Conservation (phyloP, 2,797 vertebrate species). For the Pygocentrus nattereri region DNA sequence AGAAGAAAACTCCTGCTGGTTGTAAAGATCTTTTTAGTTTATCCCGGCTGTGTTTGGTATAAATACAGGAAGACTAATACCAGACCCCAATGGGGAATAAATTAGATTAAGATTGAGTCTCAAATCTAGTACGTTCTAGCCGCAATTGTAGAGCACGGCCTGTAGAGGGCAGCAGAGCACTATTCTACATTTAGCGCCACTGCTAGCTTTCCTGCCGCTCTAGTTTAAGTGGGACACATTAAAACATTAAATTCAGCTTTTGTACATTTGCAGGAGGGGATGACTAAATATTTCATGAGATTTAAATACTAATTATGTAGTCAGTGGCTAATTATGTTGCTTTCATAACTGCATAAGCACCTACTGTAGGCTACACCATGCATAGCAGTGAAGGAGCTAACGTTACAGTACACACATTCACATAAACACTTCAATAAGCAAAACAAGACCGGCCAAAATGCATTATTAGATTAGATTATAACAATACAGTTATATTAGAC, state of each 20-base stretch:
- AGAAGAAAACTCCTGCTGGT: too few relatives aligned
- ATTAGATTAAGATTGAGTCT: too few relatives aligned
- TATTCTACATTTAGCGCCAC: constrained; percentile 31
- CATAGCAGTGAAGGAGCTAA: background rate
- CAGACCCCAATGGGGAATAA: too few relatives aligned
- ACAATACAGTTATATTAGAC: constrained; percentile 1
- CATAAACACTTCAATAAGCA: background rate
- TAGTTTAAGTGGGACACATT: background rate
- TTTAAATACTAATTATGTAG: constrained; percentile 21
- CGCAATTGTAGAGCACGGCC: constrained; percentile 37
- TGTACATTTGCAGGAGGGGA: background rate
- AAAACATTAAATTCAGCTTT: background rate
- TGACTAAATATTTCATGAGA: constrained; percentile 29
- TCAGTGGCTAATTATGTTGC: constrained; percentile 16
- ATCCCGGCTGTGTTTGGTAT: background rate
- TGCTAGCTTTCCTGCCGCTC: background rate
- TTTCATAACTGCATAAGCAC: constrained; percentile 14
- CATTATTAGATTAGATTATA: constrained; percentile 13
- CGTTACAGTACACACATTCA: background rate
- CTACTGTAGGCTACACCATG: background rate
- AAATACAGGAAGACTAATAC: background rate
- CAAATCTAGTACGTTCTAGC: background rate
- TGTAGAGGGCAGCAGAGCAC: constrained; percentile 76
- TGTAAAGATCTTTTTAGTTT: background rate
- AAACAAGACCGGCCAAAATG: background rate